Conservation (phyloP, 2,113 vertebrate species). For the Alces alces region DNA sequence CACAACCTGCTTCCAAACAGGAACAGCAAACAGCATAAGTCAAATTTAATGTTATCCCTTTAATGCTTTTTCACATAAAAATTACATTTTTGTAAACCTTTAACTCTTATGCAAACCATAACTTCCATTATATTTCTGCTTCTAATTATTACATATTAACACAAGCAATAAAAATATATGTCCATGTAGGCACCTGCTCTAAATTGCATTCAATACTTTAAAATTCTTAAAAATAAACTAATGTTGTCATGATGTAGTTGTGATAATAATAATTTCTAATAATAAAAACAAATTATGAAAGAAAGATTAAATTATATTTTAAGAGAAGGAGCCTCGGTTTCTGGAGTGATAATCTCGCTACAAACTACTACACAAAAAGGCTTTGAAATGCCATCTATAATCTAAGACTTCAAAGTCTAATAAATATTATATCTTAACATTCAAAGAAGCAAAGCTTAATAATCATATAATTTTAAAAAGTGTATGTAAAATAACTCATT, state of each 20-base stretch:
- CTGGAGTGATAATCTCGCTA: neutral
- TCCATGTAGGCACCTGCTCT: neutral
- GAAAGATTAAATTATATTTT: neutral
- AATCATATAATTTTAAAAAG: neutral
- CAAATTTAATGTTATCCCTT: neutral
- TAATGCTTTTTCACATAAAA: neutral
- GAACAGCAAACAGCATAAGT: slow-evolving; percentile 13
- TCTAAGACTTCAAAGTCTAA: neutral
- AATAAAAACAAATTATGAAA: slow-evolving; percentile 43
- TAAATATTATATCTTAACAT: neutral
- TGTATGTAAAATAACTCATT: neutral
- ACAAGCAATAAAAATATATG: slow-evolving; percentile 28
- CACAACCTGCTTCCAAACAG: slow-evolving; percentile 6
- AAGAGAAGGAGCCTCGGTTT: neutral
- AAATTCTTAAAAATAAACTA: slow-evolving; percentile 10
- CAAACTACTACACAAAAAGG: neutral
- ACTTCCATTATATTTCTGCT: slow-evolving; percentile 7
- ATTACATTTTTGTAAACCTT: neutral
- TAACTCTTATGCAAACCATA: neutral
- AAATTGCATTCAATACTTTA: neutral
- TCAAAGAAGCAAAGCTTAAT: slow-evolving; percentile 12
- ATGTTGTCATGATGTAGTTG: neutral
- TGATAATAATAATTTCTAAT: slow-evolving; percentile 15
- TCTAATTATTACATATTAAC: slow-evolving; percentile 13
- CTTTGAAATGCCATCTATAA: slow-evolving; percentile 5